phyloP scores from a whole-genome alignment of 2,113 vertebrate species.

The Spheniscus mendiculus region DNA sequence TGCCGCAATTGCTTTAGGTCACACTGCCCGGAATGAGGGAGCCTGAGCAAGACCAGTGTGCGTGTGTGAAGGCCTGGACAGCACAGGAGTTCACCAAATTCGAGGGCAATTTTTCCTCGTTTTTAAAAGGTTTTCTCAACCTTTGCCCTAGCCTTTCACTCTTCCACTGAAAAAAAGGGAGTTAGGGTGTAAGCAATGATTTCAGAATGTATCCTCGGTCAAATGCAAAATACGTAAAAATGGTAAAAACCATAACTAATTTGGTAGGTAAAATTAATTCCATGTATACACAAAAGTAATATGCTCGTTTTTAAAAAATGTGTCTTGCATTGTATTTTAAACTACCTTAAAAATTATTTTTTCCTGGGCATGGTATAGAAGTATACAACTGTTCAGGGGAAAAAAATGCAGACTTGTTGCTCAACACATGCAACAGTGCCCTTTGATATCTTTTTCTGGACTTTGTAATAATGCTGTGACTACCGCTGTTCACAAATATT shows the following conservation, averaged over 20 bases:
- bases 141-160: not conserved
- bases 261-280: not conserved
- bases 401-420: slow-evolving; percentile 21
- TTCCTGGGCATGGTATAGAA: not conserved
- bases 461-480: slow-evolving; percentile 75
- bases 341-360: not conserved
- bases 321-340: not conserved
- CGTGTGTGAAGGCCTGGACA: not conserved
- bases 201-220: not conserved
- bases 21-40: not conserved
- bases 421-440: slow-evolving; percentile 37
- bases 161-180: not conserved
- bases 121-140: not conserved
- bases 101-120: not conserved
- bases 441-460: slow-evolving; percentile 75
- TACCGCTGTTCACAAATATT: slow-evolving; percentile 78
- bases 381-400: not conserved
- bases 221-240: not conserved
- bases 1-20: not conserved
- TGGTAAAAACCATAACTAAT: not conserved
- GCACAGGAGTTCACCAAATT: not conserved
- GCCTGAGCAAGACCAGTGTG: not conserved
- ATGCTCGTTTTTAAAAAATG: not conserved
- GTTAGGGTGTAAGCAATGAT: not conserved
- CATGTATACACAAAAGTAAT: not conserved